phyloP scores from a whole-genome alignment of 2,113 vertebrate genomes.

The Otis tarda region DNA sequence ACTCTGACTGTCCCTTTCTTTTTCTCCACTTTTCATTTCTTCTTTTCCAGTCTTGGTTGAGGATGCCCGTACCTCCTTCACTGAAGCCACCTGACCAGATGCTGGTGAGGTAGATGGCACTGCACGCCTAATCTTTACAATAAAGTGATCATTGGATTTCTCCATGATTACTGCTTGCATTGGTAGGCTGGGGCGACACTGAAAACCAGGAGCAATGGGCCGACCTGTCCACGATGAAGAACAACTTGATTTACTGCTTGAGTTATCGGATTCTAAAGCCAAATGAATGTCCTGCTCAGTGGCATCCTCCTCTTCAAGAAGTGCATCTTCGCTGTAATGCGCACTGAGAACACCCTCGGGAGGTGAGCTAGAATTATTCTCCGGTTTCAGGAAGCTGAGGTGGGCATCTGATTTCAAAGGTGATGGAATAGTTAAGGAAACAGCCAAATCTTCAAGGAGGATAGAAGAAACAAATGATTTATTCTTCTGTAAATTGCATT shows the following conservation, averaged over 20 bases:
- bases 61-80: slow-evolving; percentile 12
- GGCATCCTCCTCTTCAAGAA: slow-evolving; percentile 90
- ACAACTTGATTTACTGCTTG: slow-evolving; percentile 84
- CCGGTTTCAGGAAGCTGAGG: slow-evolving; percentile 90
- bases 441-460: slow-evolving; percentile 91
- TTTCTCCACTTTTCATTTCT: neutral
- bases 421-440: slow-evolving; percentile 94
- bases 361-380: slow-evolving; percentile 70
- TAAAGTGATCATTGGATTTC: slow-evolving; percentile 94
- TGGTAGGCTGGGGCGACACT: slow-evolving; percentile 86
- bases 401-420: slow-evolving; percentile 95
- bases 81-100: slow-evolving; percentile 16
- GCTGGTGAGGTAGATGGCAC: slow-evolving; percentile 50
- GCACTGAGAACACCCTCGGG: slow-evolving; percentile 88
- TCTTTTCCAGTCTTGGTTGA: slow-evolving; percentile 25
- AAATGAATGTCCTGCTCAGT: slow-evolving; percentile 94
- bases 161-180: slow-evolving; percentile 98
- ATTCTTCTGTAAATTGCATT: slow-evolving; percentile 67
- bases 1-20: slow-evolving; percentile 20
- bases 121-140: slow-evolving; percentile 89
- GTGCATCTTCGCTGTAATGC: slow-evolving; percentile 89
- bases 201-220: slow-evolving; percentile 72
- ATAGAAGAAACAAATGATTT: slow-evolving; percentile 82
- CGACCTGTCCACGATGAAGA: slow-evolving; percentile 72
- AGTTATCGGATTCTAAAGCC: slow-evolving; percentile 93